Base-by-base conservation (phyloP, 2,797 vertebrate species). In the Sebastes elongatus region DNA sequence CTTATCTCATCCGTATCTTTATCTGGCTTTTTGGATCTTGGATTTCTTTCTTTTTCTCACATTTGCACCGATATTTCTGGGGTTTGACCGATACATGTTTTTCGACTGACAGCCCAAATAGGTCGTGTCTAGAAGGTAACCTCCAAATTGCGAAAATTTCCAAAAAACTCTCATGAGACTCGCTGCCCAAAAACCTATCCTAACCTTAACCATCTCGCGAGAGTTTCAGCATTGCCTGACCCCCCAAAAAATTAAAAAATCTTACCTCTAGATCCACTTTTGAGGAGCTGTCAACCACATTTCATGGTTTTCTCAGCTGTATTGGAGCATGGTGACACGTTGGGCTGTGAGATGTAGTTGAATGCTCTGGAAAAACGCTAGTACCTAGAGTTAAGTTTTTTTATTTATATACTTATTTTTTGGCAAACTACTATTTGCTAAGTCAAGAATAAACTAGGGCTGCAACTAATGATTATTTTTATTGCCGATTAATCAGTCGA, bases 31-130 rank as follows among this genome's bases (percentile, higher is more conserved):
- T 46, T 18, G 23, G 7, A 13, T 69, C 62, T 42, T 27, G 14
- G 10, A 20, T 73, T 52, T 6, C 3, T 53, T 62, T 53, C 18
- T n/a, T 1, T 56, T 18, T 23, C 28, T 65, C 76, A 65, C 5
- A 14, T 71, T 67, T 23, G 10, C 68, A 59, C 52, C 13, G 1
- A 4, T 60, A 1, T 77, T 69, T 73, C 73, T 49, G 23, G 59
- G 81, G 68, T 81, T 90, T 27, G 64, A 84, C 79, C 20, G 6
- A 67, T 28, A 28, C 16, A 23, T 8, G 46, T 78, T 30, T 52
- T 76, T 62, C 55, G 16, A 62, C 6, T 1, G 30, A 61, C 6
- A 46, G 42, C 42, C 42, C 6, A 46, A 46, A 46, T 46, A 46
- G 16, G 16, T 20, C 46, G 1, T 20, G 46, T 49, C 46, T 8